Conservation (phyloP, 2,113 vertebrate species). For the Bungarus multicinctus region DNA sequence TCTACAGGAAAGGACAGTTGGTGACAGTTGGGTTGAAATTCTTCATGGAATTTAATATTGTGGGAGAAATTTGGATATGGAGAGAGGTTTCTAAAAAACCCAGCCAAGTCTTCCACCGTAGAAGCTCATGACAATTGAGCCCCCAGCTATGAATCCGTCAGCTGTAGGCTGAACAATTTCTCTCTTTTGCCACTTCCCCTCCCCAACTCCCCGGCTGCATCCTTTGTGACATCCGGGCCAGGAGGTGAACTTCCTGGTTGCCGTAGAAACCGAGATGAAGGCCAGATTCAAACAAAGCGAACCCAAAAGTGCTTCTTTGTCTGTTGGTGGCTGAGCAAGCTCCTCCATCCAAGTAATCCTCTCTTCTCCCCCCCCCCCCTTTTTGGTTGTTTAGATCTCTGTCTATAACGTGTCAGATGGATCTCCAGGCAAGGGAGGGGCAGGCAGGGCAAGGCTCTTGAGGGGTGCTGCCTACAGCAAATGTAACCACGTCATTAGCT, state of each 20-base stretch:
- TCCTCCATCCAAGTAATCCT: background rate
- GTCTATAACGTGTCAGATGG: background rate
- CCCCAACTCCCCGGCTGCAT: constrained; percentile 1
- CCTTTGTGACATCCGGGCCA: constrained; percentile 26
- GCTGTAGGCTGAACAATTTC: constrained; percentile 8
- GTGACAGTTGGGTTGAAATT: background rate
- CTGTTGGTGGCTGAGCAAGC: accelerated
- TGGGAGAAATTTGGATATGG: background rate
- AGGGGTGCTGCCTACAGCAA: background rate
- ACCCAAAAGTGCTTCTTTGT: constrained; percentile 47
- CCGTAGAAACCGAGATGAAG: constrained; percentile 56
- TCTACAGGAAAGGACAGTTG: background rate
- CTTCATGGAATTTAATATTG: background rate
- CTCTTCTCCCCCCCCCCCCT: background rate
- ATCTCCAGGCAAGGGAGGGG: background rate
- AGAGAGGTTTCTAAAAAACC: background rate
- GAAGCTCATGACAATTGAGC: constrained; percentile 2
- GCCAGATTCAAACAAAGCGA: constrained; percentile 40
- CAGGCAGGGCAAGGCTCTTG: background rate
- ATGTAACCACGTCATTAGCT: background rate
- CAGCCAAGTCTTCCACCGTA: background rate
- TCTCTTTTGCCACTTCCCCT: background rate
- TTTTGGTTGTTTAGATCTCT: background rate
- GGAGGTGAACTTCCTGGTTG: constrained; percentile 41
- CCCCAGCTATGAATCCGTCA: constrained; percentile 11